Evolutionary conservation across 1,140 invertebrate genomes (phyloP).

Genomic region (Pinna nobilis): DNA sequence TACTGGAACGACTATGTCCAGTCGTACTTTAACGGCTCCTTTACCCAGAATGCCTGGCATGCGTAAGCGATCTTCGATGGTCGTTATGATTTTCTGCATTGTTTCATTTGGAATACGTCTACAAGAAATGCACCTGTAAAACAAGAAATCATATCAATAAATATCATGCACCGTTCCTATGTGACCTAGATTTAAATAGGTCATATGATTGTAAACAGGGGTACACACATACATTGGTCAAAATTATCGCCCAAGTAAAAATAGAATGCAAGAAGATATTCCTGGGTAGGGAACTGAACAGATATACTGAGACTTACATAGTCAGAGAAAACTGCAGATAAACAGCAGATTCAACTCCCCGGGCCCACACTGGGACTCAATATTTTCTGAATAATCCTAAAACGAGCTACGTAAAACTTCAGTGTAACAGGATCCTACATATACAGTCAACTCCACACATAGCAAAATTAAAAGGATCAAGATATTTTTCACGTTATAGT

Average conservation of each 20-base stretch:
- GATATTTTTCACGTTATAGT: too few relatives aligned
- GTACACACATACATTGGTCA: neutral
- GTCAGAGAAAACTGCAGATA: too few relatives aligned
- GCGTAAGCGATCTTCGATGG: constrained; percentile 52
- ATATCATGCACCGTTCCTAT: neutral
- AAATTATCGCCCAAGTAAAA: neutral
- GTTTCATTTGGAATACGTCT: constrained; percentile 16
- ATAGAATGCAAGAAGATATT: neutral
- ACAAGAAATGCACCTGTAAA: constrained; percentile 39
- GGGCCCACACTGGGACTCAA: too few relatives aligned
- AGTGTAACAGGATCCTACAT: too few relatives aligned
- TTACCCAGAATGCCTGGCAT: constrained; percentile 59
- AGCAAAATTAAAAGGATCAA: too few relatives aligned
- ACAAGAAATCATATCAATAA: constrained; percentile 1
- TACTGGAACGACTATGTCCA: constrained; percentile 62
- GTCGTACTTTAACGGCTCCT: constrained; percentile 60
- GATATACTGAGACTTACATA: too few relatives aligned
- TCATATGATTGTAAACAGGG: neutral
- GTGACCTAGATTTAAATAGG: neutral
- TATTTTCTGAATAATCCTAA: too few relatives aligned
- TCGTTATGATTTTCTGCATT: constrained; percentile 13
- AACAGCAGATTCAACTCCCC: too few relatives aligned
- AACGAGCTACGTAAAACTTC: too few relatives aligned
- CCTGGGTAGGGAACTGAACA: neutral
- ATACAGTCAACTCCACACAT: too few relatives aligned